These are phyloP conservation scores for Pollachius pollachius DNA, from an alignment of 2,113 vertebrate species.

Conservation along the genomic window DNA sequence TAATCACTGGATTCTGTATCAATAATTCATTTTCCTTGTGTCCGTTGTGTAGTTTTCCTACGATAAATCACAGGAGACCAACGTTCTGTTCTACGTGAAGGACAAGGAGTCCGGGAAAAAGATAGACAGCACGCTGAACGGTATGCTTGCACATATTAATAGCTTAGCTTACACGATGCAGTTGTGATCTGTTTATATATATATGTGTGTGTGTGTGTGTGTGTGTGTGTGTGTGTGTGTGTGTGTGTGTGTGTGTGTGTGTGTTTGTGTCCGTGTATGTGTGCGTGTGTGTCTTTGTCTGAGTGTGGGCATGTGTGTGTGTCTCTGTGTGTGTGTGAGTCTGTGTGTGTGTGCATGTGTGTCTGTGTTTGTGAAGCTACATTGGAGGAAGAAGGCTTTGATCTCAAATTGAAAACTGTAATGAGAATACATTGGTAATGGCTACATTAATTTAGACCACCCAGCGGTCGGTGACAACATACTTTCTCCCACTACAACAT, in stretches of 20 bases:
- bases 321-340: no score
- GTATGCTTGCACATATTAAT: slow-evolving; percentile 74
- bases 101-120: slow-evolving; percentile 76
- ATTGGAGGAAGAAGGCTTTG: slow-evolving; percentile 17
- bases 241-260: no score
- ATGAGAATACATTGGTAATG: slow-evolving; percentile 17
- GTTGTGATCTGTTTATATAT: no score
- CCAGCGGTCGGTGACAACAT: slow-evolving; percentile 16
- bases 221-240: no score
- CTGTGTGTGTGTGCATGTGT: no score
- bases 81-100: slow-evolving; percentile 83
- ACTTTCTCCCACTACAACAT: background rate
- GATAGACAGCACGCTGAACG: slow-evolving; percentile 90
- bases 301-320: no score
- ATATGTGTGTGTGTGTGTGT: background rate
- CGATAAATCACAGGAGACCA: slow-evolving; percentile 80
- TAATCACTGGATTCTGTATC: slow-evolving; percentile 58
- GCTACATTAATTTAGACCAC: slow-evolving; percentile 4
- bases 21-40: slow-evolving; percentile 52
- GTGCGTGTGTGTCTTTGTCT: no score
- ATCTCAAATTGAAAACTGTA: slow-evolving; percentile 22
- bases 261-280: no score
- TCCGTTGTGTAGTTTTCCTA: slow-evolving; percentile 78
- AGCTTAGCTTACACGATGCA: slow-evolving; percentile 26
- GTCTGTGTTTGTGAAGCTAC: background rate